A percentile compares a stretch with the other conserved stretches of the same genome.
phyloP scores from a whole-genome alignment of 1,140 invertebrate genomes.

The Drosophila tristis region DNA sequence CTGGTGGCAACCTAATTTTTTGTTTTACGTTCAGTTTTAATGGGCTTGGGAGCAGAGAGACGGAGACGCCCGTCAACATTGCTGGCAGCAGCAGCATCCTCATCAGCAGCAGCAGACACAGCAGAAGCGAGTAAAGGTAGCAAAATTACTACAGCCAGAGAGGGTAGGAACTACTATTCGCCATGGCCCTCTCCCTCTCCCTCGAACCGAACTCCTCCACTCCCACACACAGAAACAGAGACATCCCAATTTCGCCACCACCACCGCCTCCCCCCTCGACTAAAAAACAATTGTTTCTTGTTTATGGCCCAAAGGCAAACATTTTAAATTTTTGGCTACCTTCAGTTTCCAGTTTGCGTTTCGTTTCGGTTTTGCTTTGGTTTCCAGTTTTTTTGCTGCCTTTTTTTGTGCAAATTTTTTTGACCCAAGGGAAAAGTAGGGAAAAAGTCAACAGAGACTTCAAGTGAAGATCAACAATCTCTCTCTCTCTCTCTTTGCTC shows the following conservation, averaged over 20 bases:
- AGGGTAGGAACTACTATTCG: slow-evolving; percentile 10
- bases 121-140: slow-evolving; percentile 45
- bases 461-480: background rate
- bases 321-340: slow-evolving; percentile 67
- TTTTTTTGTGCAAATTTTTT: background rate
- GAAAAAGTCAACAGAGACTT: slow-evolving; percentile 15
- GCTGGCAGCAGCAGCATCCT: slow-evolving; percentile 46
- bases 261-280: background rate
- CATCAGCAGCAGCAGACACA: slow-evolving; percentile 40
- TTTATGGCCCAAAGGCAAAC: slow-evolving; percentile 65
- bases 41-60: slow-evolving; percentile 48
- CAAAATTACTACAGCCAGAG: slow-evolving; percentile 57
- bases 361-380: slow-evolving; percentile 40
- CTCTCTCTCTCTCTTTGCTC: too few species aligned
- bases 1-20: slow-evolving; percentile 70
- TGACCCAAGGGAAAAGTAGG: background rate
- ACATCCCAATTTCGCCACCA: too few species aligned
- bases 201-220: background rate
- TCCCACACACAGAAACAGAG: too few species aligned
- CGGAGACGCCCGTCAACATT: slow-evolving; percentile 32
- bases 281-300: slow-evolving; percentile 74
- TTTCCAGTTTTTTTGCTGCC: background rate
- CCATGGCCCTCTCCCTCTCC: background rate
- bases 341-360: slow-evolving; percentile 20
- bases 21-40: slow-evolving; percentile 72